Evolutionary conservation across 2,797 vertebrate species (phyloP).

Genomic region (Acanthurus lineatus): DNA sequence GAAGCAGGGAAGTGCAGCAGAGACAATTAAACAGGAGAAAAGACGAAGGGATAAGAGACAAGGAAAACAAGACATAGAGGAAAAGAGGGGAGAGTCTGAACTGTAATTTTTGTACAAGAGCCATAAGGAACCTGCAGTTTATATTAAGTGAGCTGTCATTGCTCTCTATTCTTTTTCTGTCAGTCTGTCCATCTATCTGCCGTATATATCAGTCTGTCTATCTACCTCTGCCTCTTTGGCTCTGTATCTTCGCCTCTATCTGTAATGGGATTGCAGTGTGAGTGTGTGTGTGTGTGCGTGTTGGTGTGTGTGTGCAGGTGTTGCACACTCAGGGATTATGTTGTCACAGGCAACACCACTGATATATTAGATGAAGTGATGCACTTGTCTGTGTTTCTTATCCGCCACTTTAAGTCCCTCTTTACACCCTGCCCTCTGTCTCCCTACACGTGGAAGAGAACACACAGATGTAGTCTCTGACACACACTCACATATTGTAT

Average conservation of each 20-base stretch:
- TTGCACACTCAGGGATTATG: slow-evolving; percentile 73
- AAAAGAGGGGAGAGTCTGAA: slow-evolving; percentile 49
- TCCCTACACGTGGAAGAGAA: slow-evolving; percentile 52
- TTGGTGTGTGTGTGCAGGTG: slow-evolving; percentile 7
- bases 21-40: slow-evolving; percentile 45
- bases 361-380: slow-evolving; percentile 78
- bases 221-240: slow-evolving; percentile 33
- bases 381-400: slow-evolving; percentile 74
- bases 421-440: slow-evolving; percentile 57
- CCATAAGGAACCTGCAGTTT: slow-evolving; percentile 46
- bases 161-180: slow-evolving; percentile 30
- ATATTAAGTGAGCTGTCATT: slow-evolving; percentile 60
- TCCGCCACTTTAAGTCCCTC: slow-evolving; percentile 63
- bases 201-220: slow-evolving; percentile 43
- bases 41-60: slow-evolving; percentile 42
- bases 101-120: slow-evolving; percentile 64
- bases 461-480: slow-evolving; percentile 46
- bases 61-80: slow-evolving; percentile 48
- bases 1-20: slow-evolving; percentile 53
- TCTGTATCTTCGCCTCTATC: slow-evolving; percentile 53
- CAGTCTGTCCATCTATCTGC: slow-evolving; percentile 36
- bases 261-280: slow-evolving; percentile 54
- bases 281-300: too few relatives aligned
- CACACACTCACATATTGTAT: slow-evolving; percentile 37
- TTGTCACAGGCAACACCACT: slow-evolving; percentile 71